Evolutionary conservation across 2,888 invertebrate species (phyloP).

Genomic region (Crepidodera aurea): DNA sequence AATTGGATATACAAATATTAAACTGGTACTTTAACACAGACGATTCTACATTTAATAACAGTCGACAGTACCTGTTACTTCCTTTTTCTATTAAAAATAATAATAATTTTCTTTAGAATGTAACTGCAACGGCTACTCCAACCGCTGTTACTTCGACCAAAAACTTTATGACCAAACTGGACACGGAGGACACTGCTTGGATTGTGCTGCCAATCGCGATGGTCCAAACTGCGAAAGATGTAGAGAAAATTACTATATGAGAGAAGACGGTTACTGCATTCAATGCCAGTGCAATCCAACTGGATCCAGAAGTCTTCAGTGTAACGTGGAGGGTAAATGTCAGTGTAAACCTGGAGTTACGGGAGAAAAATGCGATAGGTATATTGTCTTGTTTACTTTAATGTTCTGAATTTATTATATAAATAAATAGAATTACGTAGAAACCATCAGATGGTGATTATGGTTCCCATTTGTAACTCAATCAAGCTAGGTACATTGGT

Average conservation of each 20-base stretch:
- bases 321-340: slow-evolving; percentile 91
- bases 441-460: too few relatives aligned
- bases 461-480: too few relatives aligned
- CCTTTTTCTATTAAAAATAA: too few relatives aligned
- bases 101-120: slow-evolving; percentile 87
- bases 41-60: too few relatives aligned
- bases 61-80: too few relatives aligned
- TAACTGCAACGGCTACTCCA: slow-evolving; percentile 93
- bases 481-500: too few relatives aligned
- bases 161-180: slow-evolving; percentile 90
- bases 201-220: slow-evolving; percentile 92
- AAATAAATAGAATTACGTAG: too few relatives aligned
- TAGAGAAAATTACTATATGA: slow-evolving; percentile 89
- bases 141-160: slow-evolving; percentile 94
- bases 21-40: too few relatives aligned
- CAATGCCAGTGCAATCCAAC: slow-evolving; percentile 92
- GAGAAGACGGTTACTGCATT: slow-evolving; percentile 80
- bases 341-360: slow-evolving; percentile 92
- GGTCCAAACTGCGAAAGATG: slow-evolving; percentile 97
- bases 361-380: slow-evolving; percentile 81
- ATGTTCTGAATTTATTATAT: too few relatives aligned
- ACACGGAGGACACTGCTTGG: slow-evolving; percentile 95
- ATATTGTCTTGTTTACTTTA: background rate
- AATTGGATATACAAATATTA: too few relatives aligned
- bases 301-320: slow-evolving; percentile 91